Evolutionary conservation across 2,797 vertebrate species (phyloP), one percentile per base, ranked within the genome.

Genomic region (Cercopithecus hamlyni): DNA sequence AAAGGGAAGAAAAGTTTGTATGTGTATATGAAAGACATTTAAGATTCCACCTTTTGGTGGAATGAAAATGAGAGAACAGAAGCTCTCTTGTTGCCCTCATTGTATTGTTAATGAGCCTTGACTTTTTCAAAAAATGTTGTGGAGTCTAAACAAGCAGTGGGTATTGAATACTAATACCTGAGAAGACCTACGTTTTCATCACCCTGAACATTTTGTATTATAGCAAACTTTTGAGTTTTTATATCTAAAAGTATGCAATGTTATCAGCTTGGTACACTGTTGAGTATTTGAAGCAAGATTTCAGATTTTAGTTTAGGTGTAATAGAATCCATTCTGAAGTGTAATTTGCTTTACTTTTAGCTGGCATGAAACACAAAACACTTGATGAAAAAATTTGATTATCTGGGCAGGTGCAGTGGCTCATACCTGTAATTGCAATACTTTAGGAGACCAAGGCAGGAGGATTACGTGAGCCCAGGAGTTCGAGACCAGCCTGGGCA

Each of bases 101-200:
- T 93, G 12, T 11, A 26, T 80, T 96, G 55, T 93, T 94, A 90
- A 85, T 61, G 81, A 96, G 14, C 8, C 57, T 81, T 87, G 90
- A 50, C 45, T 76, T 90, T 97, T 97, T 93, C 9, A 90, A 87
- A 57, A 96, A 97, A 72, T 90, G 70, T 22, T 96, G 33, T 96
- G 70, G 48, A 87, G 12, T 83, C 36, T 94, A 89, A 95, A 84
- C 1, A 96, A 55, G 2, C 20, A 86, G 33, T 95, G 83, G 13
- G 22, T 89, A 2, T 80, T 94, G 70, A 94, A 87, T 97, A 83
- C 58, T 87, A 87, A 39, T 92, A 91, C 75, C 11, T 90, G 15
- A 72, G 33, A 73, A 93, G 26, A 85, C 72, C 89, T 90, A 58
- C 45, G 30, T 94, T 96, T 87, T 77, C 22, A 81, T 90, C 22